Conservation (phyloP, 2,888 invertebrate species). For the Petrolisthes cinctipes region DNA sequence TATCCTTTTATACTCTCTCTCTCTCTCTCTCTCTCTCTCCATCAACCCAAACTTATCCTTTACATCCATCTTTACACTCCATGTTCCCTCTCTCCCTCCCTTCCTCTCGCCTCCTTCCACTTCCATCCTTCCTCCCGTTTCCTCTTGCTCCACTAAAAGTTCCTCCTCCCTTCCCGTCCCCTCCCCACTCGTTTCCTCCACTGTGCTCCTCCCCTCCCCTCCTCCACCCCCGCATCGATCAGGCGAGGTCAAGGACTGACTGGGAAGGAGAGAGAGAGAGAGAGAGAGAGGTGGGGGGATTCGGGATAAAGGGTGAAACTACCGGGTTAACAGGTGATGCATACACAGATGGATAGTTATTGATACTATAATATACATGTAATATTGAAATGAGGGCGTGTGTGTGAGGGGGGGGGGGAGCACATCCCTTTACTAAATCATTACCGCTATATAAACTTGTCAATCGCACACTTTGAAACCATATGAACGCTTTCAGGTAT, state of each 20-base stretch:
- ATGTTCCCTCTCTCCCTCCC: not conserved
- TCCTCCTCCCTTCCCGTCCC: not conserved
- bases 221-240: slow-evolving; percentile 20
- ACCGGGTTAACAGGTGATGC: not conserved
- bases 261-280: not conserved
- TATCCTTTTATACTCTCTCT: not conserved
- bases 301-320: not conserved
- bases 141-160: not conserved
- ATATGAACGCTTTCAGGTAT: not conserved
- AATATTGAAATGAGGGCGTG: not conserved
- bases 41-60: not conserved
- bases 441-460: not conserved
- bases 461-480: not conserved
- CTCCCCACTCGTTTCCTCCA: not conserved
- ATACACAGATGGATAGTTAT: not conserved
- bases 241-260: slow-evolving; percentile 8
- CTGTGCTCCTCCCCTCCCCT: not conserved
- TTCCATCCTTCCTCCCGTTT: not conserved
- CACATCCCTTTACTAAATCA: not conserved
- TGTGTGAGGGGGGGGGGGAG: not conserved
- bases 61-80: not conserved
- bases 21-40: not conserved
- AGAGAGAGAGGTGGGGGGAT: not conserved
- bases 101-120: not conserved
- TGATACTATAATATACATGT: no score